Base-by-base conservation (phyloP, 2,797 vertebrate genomes). In the Diplodus sargus region DNA sequence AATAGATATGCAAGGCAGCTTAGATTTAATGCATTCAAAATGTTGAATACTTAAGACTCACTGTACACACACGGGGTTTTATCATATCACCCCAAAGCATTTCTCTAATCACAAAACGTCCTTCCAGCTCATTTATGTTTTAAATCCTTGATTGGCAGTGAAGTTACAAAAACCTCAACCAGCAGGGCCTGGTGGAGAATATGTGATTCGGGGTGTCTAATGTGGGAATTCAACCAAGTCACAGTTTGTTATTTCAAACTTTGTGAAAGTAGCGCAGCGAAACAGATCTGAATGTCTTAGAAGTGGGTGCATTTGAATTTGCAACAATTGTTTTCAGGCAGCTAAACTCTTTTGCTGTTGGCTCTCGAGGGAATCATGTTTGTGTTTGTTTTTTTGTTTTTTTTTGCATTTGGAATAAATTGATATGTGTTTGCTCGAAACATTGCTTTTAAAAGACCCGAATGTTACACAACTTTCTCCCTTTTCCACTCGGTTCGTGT, bases 381-480 rank as follows among this genome's bases (percentile, higher is more conserved):
- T 56, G 15, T 30, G 14, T 64, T 63, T 66, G 5, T 39, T 4
- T 13, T 45, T 5, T 12, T 15, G 15, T 51, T 2, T 28, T 66
- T 39, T 28, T 59, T 39, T 43, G 12, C 34, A 14, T 23, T 51
- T 28, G 59, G 52, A 56, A 34, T 34, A 45, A 22, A n/a, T 12
- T 43, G 48, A 25, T 47, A 16, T 60, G 30, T 43, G 4, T 15
- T 14, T 60, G 13, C 47, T 39, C 10, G 14, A 47, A 61, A 13
- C 34, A 7, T 67, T 30, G 28, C 57, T 76, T 70, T 70, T 51
- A 42, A 70, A 60, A 63, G 8, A 28, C 22, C 58, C 22, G 43
- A 70, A 39, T 61, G 16, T 86, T 82, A n/a, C 42, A 30, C 54
- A 75, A 72, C 57, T 45, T 65, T 77, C 54, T 57, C 1, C 8